Conservation (phyloP, 2,888 invertebrate species). For the Tenodera sinensis region DNA sequence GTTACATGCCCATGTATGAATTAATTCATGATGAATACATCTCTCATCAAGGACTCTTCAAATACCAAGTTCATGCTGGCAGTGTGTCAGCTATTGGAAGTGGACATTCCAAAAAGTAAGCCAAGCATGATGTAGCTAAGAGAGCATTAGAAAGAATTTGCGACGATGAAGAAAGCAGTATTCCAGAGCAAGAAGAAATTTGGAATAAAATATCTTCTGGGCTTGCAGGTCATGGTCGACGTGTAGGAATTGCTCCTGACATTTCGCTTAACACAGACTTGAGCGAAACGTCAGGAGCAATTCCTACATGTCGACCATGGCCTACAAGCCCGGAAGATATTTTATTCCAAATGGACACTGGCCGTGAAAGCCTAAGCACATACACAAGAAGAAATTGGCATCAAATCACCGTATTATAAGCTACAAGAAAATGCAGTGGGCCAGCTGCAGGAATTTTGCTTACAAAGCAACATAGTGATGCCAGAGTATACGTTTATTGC, state of each 20-base stretch:
- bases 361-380: too few species aligned
- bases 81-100: constrained; percentile 39
- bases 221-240: too few species aligned
- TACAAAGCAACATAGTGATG: constrained; percentile 47
- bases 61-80: constrained; percentile 34
- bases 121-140: constrained; percentile 58
- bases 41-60: constrained; percentile 36
- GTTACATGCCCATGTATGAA: constrained; percentile 53
- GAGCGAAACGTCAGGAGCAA: too few species aligned
- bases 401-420: constrained; percentile 36
- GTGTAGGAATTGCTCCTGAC: too few species aligned
- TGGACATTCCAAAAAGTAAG: constrained; percentile 33
- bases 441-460: constrained; percentile 40
- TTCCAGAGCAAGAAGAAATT: too few species aligned
- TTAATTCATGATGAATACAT: constrained; percentile 50
- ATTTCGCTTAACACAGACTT: too few species aligned
- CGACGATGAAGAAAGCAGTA: constrained; percentile 36
- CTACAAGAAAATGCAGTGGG: constrained; percentile 38
- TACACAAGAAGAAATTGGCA: constrained; percentile 39
- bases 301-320: too few species aligned
- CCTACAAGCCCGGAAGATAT: too few species aligned
- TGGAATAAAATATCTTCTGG: too few species aligned
- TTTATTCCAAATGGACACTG: too few species aligned
- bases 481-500: constrained; percentile 55
- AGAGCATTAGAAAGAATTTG: constrained; percentile 45